Conservation (phyloP, 2,888 invertebrate genomes). For the Thera obeliscata region DNA sequence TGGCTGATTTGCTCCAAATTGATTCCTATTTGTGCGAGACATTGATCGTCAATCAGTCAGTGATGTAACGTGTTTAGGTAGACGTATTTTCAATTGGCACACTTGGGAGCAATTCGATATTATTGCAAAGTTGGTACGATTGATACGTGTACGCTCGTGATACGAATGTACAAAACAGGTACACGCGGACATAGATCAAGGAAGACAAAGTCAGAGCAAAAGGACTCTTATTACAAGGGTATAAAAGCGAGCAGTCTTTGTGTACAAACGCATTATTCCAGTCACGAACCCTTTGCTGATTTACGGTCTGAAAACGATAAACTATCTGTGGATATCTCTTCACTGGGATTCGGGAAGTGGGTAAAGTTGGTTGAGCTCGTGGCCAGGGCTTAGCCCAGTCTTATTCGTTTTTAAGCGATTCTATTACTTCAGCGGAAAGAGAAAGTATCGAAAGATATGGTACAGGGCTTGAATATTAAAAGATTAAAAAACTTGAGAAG, state of each 20-base stretch:
- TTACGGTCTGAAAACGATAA: conserved; percentile 15
- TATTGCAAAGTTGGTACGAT: conserved; percentile 21
- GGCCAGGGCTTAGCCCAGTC: not conserved
- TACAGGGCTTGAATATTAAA: too few species aligned
- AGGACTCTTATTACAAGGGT: too few species aligned
- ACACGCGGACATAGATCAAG: too few species aligned
- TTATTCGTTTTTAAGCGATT: not conserved
- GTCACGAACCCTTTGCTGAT: conserved; percentile 23
- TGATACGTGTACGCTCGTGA: conserved; percentile 9
- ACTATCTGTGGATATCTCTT: conserved; percentile 18
- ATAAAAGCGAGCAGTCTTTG: too few species aligned
- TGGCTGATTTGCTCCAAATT: too few species aligned
- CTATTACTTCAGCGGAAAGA: not conserved
- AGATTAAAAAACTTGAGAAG: too few species aligned
- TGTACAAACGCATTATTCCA: conserved; percentile 5
- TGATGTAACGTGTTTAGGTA: not conserved
- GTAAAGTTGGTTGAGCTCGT: not conserved
- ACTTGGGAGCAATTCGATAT: conserved; percentile 18
- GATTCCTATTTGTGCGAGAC: too few species aligned
- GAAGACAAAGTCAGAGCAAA: too few species aligned
- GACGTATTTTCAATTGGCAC: conserved; percentile 5
- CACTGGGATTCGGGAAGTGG: not conserved
- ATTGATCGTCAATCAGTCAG: too few species aligned
- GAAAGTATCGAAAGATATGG: too few species aligned
- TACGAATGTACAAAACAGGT: not conserved